These are phyloP conservation scores for Neocrepidodera transversa DNA, from an alignment of 2,888 invertebrate species.

Conservation along the genomic window DNA sequence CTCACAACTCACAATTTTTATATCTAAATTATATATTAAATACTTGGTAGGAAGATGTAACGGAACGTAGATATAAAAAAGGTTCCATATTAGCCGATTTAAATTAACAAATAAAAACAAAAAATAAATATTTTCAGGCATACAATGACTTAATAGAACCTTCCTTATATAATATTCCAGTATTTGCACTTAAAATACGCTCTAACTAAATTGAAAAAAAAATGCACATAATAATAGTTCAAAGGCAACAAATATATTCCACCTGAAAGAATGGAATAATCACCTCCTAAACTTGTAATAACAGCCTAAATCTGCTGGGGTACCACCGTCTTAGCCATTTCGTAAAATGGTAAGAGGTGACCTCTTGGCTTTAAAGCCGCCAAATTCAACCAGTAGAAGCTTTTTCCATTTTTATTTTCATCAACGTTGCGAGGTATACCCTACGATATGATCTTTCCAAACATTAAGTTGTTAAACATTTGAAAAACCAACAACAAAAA, in stretches of 20 bases:
- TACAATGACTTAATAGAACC: conserved; percentile 33
- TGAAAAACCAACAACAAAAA: conserved; percentile 40
- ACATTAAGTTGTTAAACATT: conserved; percentile 41
- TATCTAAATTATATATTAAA: conserved; percentile 55
- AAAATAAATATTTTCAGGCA: conserved; percentile 41
- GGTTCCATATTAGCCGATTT: conserved; percentile 27
- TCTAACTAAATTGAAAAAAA: conserved; percentile 48
- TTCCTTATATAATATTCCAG: conserved; percentile 39
- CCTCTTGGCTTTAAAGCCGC: conserved; percentile 50
- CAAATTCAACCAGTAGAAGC: conserved; percentile 51
- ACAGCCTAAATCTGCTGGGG: conserved; percentile 56
- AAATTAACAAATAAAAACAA: conserved; percentile 30
- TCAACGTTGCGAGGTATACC: conserved; percentile 56
- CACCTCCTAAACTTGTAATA: conserved; percentile 39
- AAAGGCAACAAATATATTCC: not conserved
- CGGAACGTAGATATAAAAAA: conserved; percentile 41
- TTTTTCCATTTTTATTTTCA: conserved; percentile 35
- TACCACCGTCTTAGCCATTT: conserved; percentile 56
- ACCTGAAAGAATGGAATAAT: conserved; percentile 1
- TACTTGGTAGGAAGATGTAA: conserved; percentile 62
- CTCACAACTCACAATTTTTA: conserved; percentile 43
- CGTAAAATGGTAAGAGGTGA: conserved; percentile 57
- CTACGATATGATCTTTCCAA: conserved; percentile 49
- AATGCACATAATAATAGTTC: conserved; percentile 50
- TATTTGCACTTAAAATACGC: conserved; percentile 53